A percentile compares a stretch with the other conserved stretches of the same genome.
These are phyloP conservation scores for Acanthornis magna DNA, from an alignment of 2,797 vertebrate genomes.

Conservation along the genomic window DNA sequence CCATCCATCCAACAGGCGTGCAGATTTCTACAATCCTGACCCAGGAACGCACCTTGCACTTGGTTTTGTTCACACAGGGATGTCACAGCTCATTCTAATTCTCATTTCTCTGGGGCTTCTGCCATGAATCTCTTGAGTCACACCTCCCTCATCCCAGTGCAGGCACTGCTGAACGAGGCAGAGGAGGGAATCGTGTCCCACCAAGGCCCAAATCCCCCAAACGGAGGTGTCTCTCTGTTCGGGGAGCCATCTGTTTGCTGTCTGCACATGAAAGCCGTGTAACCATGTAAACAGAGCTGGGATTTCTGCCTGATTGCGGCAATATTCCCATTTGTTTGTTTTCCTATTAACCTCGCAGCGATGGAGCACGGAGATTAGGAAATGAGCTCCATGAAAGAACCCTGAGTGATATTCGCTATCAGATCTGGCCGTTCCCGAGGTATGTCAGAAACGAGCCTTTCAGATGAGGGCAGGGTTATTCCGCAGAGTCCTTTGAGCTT, in stretches of 20 bases:
- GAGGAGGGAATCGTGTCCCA: background rate
- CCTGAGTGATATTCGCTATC: constrained; percentile 38
- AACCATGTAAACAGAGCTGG: background rate
- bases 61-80: background rate
- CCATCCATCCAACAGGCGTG: no score
- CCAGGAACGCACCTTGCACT: accelerated
- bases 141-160: background rate
- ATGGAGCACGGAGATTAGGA: constrained; percentile 40
- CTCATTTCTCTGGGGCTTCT: background rate
- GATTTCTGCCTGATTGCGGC: constrained; percentile 14
- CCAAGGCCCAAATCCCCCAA: background rate
- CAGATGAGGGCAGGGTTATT: background rate
- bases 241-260: background rate
- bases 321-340: background rate
- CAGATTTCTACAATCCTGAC: no score
- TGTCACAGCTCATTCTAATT: background rate
- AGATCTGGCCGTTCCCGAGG: constrained; percentile 52
- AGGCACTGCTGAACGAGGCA: background rate
- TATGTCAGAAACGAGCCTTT: constrained; percentile 23
- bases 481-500: background rate
- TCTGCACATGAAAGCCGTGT: background rate
- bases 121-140: background rate
- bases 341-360: constrained; percentile 25
- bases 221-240: background rate
- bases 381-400: constrained; percentile 23